A percentile compares a stretch with the other conserved stretches of the same genome.
phyloP scores from a whole-genome alignment of 2,113 vertebrate genomes.

The Elachura formosa region DNA sequence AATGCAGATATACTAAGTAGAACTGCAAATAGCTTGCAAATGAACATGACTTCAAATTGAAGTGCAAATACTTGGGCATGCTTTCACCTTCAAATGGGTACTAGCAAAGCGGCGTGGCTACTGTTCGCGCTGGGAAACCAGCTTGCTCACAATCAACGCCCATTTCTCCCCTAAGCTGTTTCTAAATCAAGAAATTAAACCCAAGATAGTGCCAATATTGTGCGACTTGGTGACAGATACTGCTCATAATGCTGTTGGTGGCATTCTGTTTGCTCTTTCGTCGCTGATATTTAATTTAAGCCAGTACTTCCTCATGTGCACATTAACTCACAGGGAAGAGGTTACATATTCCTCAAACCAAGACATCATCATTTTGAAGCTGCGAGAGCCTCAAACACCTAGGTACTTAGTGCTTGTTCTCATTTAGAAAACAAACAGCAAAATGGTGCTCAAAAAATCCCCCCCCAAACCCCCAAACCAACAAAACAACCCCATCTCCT shows the following conservation, averaged over 20 bases:
- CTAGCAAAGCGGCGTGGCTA: background rate
- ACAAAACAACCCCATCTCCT: background rate
- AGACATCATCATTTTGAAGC: background rate
- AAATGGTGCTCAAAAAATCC: background rate
- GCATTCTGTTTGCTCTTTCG: background rate
- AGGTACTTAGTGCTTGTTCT: background rate
- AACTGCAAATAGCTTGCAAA: constrained; percentile 47
- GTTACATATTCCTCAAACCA: background rate
- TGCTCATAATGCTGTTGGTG: background rate
- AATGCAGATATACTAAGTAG: background rate
- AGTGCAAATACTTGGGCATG: constrained; percentile 55
- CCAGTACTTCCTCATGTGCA: background rate
- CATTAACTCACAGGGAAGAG: background rate
- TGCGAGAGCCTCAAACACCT: background rate
- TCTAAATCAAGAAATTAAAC: background rate
- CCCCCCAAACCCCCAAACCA: background rate
- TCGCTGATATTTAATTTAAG: background rate
- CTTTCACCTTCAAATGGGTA: constrained; percentile 15
- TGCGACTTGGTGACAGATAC: background rate
- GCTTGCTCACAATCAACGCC: background rate
- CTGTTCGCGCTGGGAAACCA: background rate
- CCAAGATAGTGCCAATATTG: background rate
- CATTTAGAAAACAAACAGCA: background rate
- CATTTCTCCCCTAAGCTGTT: background rate
- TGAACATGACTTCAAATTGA: constrained; percentile 64